Conservation (phyloP, 2,888 invertebrate species). For the Flexamia atlantica region DNA sequence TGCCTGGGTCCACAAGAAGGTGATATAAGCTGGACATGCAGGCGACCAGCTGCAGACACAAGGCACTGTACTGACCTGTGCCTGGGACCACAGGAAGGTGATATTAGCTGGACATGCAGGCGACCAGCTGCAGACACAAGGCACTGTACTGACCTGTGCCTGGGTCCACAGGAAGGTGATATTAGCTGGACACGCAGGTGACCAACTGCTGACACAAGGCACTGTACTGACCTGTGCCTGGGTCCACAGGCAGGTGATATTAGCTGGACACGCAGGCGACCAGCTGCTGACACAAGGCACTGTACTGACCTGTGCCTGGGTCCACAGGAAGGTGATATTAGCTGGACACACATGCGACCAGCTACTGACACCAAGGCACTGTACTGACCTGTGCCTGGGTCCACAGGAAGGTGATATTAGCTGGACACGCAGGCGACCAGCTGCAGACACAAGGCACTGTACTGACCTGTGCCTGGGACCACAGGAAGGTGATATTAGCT, state of each 20-base stretch:
- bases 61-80: constrained; percentile 87
- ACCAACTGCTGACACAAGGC: constrained; percentile 93
- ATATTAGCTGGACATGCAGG: constrained; percentile 82
- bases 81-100: constrained; percentile 47
- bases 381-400: constrained; percentile 88
- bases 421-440: constrained; percentile 89
- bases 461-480: constrained; percentile 86
- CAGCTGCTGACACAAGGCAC: constrained; percentile 91
- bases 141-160: constrained; percentile 92
- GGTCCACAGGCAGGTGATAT: constrained; percentile 74
- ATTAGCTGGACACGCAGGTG: constrained; percentile 83
- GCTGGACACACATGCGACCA: constrained; percentile 88
- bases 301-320: constrained; percentile 82
- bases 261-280: constrained; percentile 86
- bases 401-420: constrained; percentile 65
- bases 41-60: constrained; percentile 92
- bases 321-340: constrained; percentile 88
- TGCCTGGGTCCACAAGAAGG: constrained; percentile 79
- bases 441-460: constrained; percentile 92
- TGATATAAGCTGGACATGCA: constrained; percentile 81
- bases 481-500: constrained; percentile 66
- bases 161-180: constrained; percentile 76
- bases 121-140: constrained; percentile 91
- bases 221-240: constrained; percentile 91
- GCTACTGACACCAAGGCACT: constrained; percentile 92